Conservation (phyloP, 1,140 invertebrate species). For the Trichonephila clavipes region DNA sequence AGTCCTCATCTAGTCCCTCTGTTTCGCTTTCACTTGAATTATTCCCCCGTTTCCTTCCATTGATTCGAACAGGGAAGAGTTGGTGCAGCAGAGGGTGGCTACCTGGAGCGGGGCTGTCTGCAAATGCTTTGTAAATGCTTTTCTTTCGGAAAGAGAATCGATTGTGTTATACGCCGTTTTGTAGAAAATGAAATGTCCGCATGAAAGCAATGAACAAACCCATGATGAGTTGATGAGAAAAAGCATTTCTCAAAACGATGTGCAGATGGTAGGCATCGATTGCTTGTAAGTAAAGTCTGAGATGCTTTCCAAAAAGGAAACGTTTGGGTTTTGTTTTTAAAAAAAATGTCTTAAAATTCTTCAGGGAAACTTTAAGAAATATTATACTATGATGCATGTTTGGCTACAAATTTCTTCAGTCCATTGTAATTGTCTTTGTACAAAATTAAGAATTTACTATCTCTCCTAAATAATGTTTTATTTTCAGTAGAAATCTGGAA, state of each 20-base stretch:
- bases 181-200: conserved; percentile 17
- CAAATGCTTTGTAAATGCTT: conserved; percentile 19
- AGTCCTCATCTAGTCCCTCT: conserved; percentile 20
- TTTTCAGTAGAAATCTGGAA: no score
- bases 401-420: no score
- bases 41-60: conserved; percentile 34
- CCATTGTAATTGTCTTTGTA: no score
- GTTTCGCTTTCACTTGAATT: conserved; percentile 34
- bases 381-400: no score
- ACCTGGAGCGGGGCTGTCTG: conserved; percentile 10
- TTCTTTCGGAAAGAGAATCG: conserved; percentile 8
- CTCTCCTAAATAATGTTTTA: no score
- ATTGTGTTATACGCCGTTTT: background rate
- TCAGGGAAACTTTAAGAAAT: no score
- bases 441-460: no score
- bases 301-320: background rate
- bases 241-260: background rate
- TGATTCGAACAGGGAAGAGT: background rate
- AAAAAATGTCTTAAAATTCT: no score
- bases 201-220: background rate
- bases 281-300: background rate
- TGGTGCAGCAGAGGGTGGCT: background rate
- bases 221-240: conserved; percentile 24
- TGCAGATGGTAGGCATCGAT: background rate
- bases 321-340: background rate